Conservation (phyloP, 2,888 invertebrate species). For the Polyommatus icarus region DNA sequence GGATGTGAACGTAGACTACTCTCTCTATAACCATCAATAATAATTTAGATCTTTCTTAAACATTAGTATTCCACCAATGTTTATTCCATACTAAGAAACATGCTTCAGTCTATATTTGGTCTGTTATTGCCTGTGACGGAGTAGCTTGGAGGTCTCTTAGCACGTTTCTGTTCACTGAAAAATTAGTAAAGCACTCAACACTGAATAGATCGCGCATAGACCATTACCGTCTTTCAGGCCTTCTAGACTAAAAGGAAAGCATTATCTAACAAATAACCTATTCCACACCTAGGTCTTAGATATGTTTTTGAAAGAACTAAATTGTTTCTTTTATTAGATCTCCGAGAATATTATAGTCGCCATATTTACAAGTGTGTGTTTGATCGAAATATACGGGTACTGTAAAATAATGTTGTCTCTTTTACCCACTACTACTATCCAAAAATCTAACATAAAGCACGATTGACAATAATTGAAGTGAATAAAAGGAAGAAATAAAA, state of each 20-base stretch:
- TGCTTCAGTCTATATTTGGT: not conserved
- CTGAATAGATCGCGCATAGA: not conserved
- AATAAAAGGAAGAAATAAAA: conserved; percentile 16
- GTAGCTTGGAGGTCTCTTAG: not conserved
- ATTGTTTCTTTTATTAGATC: not conserved
- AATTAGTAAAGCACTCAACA: not conserved
- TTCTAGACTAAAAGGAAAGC: not conserved
- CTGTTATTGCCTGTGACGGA: not conserved
- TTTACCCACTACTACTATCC: not conserved
- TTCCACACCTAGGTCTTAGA: not conserved
- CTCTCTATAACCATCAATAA: not conserved
- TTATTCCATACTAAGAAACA: not conserved
- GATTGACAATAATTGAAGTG: too few relatives aligned
- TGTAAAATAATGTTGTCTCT: not conserved
- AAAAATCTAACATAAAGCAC: too few relatives aligned
- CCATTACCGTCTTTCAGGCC: not conserved
- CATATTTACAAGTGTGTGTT: conserved; percentile 17
- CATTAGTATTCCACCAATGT: not conserved
- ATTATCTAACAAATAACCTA: not conserved
- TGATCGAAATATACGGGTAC: conserved; percentile 18
- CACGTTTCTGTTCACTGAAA: not conserved
- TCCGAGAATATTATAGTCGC: not conserved
- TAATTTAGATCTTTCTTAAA: not conserved
- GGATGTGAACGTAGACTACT: not conserved
- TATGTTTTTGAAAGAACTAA: not conserved